A percentile compares a stretch with the other conserved stretches of the same genome.
Evolutionary conservation across 2,113 vertebrate species (phyloP).

Genomic region (Rhinoderma darwinii): DNA sequence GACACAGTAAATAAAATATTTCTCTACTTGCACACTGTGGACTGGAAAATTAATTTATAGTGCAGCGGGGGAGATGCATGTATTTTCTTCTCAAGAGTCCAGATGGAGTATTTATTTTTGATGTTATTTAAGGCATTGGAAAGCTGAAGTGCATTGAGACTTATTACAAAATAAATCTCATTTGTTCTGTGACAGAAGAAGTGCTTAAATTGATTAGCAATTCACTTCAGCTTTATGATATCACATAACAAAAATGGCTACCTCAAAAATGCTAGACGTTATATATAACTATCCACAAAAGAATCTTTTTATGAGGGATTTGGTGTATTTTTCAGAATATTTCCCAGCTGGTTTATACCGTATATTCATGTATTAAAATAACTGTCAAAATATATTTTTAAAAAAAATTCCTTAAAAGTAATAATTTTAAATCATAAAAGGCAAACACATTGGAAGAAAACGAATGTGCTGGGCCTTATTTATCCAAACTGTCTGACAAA

Average conservation of each 20-base stretch:
- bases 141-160: constrained; percentile 57
- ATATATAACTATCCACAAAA: neutral
- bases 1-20: constrained; percentile 18
- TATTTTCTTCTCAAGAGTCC: constrained; percentile 25
- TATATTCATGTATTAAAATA: neutral
- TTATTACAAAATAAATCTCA: constrained; percentile 50
- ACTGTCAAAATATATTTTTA: no score
- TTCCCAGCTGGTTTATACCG: neutral
- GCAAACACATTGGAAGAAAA: no score
- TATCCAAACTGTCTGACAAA: no score
- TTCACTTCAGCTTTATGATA: constrained; percentile 40
- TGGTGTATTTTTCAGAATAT: no score
- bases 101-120: constrained; percentile 45
- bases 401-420: no score
- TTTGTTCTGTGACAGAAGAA: constrained; percentile 44
- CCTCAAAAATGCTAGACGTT: neutral
- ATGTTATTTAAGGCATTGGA: constrained; percentile 43
- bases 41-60: constrained; percentile 40
- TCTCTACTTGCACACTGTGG: constrained; percentile 2
- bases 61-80: neutral
- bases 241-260: constrained; percentile 2
- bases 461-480: no score
- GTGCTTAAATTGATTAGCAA: constrained; percentile 50
- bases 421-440: no score
- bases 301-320: no score